Percentiles rank a stretch among this genome's conserved stretches.
These are phyloP conservation scores for Thyatira batis DNA, from an alignment of 2,888 invertebrate genomes.

Conservation along the genomic window DNA sequence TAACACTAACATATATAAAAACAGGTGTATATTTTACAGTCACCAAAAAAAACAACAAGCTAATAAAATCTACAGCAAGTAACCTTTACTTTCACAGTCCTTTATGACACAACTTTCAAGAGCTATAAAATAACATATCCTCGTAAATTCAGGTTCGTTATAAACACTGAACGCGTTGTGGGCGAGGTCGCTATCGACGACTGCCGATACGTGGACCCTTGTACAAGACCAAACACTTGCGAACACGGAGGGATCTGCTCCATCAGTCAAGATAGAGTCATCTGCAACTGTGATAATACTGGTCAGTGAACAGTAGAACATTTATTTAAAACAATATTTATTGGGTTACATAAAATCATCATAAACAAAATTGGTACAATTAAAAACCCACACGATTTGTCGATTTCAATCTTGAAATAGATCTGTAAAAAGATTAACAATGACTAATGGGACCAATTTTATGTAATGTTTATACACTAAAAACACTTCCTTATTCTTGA, in stretches of 20 bases:
- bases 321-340: neutral
- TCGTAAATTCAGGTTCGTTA: constrained; percentile 80
- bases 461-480: too few relatives aligned
- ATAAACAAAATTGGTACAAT: neutral
- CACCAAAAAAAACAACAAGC: neutral
- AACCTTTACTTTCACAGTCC: neutral
- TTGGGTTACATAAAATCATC: too few relatives aligned
- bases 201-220: constrained; percentile 94
- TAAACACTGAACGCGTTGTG: constrained; percentile 91
- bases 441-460: too few relatives aligned
- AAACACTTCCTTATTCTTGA: neutral
- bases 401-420: too few relatives aligned
- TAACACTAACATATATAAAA: too few relatives aligned
- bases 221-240: constrained; percentile 94
- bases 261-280: constrained; percentile 92
- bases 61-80: neutral
- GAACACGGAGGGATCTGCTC: constrained; percentile 96
- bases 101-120: neutral
- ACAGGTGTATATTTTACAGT: too few relatives aligned
- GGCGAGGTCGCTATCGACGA: constrained; percentile 95
- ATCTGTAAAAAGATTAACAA: too few relatives aligned
- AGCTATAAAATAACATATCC: neutral
- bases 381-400: too few relatives aligned
- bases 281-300: constrained; percentile 94
- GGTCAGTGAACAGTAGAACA: constrained; percentile 57